Percentiles rank a stretch among this genome's conserved stretches.
These are phyloP conservation scores for Drosophila emarginata DNA, from an alignment of 2,888 invertebrate species.

Conservation along the genomic window DNA sequence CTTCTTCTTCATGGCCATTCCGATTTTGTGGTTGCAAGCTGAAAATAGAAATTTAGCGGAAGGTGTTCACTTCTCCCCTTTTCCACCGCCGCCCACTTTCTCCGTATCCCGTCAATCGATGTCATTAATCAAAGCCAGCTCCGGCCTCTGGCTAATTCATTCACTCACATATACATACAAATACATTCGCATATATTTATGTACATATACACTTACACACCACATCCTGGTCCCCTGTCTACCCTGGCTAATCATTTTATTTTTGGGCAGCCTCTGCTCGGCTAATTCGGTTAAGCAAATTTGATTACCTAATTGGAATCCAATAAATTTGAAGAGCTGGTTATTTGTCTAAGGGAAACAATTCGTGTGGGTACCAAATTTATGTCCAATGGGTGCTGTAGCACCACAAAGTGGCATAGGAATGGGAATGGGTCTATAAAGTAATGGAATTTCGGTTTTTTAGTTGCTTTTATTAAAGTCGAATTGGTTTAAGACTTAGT, in stretches of 20 bases:
- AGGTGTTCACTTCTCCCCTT: constrained; percentile 32
- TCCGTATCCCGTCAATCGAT: constrained; percentile 21
- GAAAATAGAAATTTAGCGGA: constrained; percentile 50
- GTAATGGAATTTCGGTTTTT: not conserved
- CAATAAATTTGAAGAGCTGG: constrained; percentile 67
- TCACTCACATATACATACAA: constrained; percentile 37
- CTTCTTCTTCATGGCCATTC: constrained; percentile 93
- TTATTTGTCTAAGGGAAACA: constrained; percentile 41
- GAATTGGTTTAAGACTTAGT: not conserved
- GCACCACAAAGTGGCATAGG: not conserved
- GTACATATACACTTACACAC: constrained; percentile 33
- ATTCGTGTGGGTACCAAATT: constrained; percentile 25
- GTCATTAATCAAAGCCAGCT: constrained; percentile 68
- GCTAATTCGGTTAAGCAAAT: constrained; percentile 67
- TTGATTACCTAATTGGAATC: constrained; percentile 73
- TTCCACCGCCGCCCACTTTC: not conserved
- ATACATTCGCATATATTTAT: constrained; percentile 50
- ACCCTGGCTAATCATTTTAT: constrained; percentile 42
- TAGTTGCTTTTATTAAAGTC: not conserved
- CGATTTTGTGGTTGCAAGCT: constrained; percentile 90
- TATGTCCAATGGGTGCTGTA: constrained; percentile 13
- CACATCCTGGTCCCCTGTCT: constrained; percentile 4
- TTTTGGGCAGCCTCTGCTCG: constrained; percentile 36
- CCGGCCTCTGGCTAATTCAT: constrained; percentile 54
- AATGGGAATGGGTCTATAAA: not conserved